Percentiles rank a stretch among this genome's conserved stretches.
Conservation (phyloP, 2,888 invertebrate species). For the Elysia crispata region DNA sequence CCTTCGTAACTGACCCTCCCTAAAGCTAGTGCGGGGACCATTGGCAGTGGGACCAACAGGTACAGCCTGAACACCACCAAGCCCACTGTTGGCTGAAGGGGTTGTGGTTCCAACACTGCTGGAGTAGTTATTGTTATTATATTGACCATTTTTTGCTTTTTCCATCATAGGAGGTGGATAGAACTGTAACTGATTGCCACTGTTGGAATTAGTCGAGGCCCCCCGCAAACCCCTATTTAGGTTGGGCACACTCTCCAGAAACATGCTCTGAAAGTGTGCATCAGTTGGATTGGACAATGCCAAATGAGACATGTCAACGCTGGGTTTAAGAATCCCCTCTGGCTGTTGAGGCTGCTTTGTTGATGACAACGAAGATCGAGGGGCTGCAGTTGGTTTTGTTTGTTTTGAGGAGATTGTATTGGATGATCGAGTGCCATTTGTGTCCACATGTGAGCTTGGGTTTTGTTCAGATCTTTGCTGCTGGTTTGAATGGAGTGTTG, state of each 20-base stretch:
- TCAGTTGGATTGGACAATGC: slow-evolving; percentile 56
- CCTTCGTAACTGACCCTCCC: slow-evolving; percentile 60
- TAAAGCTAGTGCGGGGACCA: slow-evolving; percentile 42
- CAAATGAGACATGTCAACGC: slow-evolving; percentile 40
- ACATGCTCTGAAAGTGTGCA: slow-evolving; percentile 67
- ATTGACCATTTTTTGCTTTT: slow-evolving; percentile 62
- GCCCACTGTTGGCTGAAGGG: slow-evolving; percentile 38
- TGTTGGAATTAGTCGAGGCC: slow-evolving; percentile 39
- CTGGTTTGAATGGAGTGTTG: background rate
- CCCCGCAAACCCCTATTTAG: slow-evolving; percentile 44
- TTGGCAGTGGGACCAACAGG: background rate
- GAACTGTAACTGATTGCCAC: slow-evolving; percentile 24
- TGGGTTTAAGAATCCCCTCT: slow-evolving; percentile 34
- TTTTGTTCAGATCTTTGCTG: slow-evolving; percentile 36
- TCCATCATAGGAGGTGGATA: slow-evolving; percentile 53
- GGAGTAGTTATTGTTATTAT: slow-evolving; percentile 56
- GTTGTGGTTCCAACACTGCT: slow-evolving; percentile 50
- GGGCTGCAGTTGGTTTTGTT: background rate
- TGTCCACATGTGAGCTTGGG: background rate
- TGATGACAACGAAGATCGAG: background rate
- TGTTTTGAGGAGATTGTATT: slow-evolving; percentile 19
- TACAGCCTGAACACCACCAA: background rate
- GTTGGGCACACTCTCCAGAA: slow-evolving; percentile 61
- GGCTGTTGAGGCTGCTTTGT: slow-evolving; percentile 3
- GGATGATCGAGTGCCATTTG: background rate